Conservation (phyloP, 2,113 vertebrate species). For the Malurus cyaneus region DNA sequence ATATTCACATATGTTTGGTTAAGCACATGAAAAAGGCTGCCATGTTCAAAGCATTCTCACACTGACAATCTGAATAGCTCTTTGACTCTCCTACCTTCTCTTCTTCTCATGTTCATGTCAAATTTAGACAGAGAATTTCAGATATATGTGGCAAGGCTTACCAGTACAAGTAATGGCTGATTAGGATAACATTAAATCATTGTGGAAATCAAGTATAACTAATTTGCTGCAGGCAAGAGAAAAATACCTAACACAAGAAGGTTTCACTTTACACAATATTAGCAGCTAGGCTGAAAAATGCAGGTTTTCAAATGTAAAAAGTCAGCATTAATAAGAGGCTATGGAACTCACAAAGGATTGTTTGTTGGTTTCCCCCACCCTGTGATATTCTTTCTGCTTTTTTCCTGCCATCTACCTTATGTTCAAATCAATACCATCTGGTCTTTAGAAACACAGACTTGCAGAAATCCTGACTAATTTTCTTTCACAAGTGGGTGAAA, state of each 20-base stretch:
- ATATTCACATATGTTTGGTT: background rate
- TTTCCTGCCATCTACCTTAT: slow-evolving; percentile 7
- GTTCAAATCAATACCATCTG: slow-evolving; percentile 28
- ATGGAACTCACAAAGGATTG: background rate
- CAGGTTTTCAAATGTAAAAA: background rate
- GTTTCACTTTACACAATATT: background rate
- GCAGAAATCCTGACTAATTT: slow-evolving; percentile 11
- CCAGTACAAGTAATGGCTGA: background rate
- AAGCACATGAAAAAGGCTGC: background rate
- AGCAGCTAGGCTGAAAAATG: background rate
- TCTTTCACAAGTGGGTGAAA: background rate
- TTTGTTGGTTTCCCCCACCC: background rate
- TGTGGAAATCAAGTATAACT: background rate
- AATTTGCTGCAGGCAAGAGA: background rate
- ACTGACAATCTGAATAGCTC: background rate
- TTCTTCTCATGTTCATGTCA: background rate
- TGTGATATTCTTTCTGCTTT: background rate
- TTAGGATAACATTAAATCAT: background rate
- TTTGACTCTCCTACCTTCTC: background rate
- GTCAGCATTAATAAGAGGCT: background rate
- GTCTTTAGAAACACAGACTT: background rate
- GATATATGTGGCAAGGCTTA: background rate
- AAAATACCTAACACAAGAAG: background rate
- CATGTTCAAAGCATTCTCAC: background rate
- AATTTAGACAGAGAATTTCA: background rate